Evolutionary conservation across 1,140 invertebrate genomes (phyloP), one percentile per base, ranked within the genome.

Genomic region (Ostrea edulis): DNA sequence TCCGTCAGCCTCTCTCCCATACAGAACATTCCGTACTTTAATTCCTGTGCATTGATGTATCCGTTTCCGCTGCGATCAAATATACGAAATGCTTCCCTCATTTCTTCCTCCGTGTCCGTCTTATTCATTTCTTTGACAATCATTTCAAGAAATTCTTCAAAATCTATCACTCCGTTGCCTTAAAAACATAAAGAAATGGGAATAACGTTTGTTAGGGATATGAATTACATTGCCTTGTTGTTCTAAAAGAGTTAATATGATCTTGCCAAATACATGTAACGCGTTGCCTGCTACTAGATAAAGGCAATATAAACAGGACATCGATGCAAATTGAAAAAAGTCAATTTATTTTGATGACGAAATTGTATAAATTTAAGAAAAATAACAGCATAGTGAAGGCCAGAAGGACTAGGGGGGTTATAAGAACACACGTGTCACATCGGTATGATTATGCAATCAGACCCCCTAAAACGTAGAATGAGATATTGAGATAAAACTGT

Each of bases 91-190:
- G 98, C 98, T 96, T 99, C 98, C 95, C 98, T 97, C 95, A 99
- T 99, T 95, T 99, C 98, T 95, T 99, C 98, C 96, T 99, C 98
- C 95, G 97, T 98, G 95, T 99, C 98, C 90, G 98, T 99, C 96
- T 99, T 98, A 95, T 99, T 99, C 98, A 99, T 99, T 97, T 99
- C 99, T 94, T 98, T 97, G 93, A 98, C 98, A 98, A 99, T 99
- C 98, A 99, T 99, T 93, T 98, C 99, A 91, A 99, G 96, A 96
- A 99, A 99, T 96, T 99, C 98, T 92, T 98, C 98, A 95, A 99
- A 99, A 96, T 99, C 98, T 96, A 99, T 88, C 20, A 52, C 51
- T 54, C 71, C 85, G 29, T 77, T 71, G 12, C 85, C 85, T 86
- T 65, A 8, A 86, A 82, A 77, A 71, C 12, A 29, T 14, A 55